Evolutionary conservation across 2,888 invertebrate genomes (phyloP).

Genomic region (Achlya flavicornis): DNA sequence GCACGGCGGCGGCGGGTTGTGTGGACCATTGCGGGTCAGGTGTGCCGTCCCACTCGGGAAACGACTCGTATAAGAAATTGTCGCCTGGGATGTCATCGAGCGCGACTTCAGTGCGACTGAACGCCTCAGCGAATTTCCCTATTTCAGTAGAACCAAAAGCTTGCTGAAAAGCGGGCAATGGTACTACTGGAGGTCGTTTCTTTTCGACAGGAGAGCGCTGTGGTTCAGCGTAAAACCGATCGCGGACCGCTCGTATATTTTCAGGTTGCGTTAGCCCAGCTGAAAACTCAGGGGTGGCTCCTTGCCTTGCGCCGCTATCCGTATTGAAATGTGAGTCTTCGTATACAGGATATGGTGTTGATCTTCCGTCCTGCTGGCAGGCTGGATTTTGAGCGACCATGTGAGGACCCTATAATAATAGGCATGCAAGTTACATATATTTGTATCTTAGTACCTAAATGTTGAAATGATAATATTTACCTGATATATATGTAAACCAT

Average conservation of each 20-base stretch:
- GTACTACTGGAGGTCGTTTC: slow-evolving; percentile 78
- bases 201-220: slow-evolving; percentile 62
- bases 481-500: not conserved
- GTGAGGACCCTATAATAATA: slow-evolving; percentile 61
- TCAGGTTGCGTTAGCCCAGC: slow-evolving; percentile 42
- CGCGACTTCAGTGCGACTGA: slow-evolving; percentile 84
- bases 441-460: not conserved
- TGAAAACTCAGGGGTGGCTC: slow-evolving; percentile 52
- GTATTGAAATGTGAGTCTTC: slow-evolving; percentile 62
- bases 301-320: slow-evolving; percentile 49
- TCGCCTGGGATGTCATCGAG: slow-evolving; percentile 66
- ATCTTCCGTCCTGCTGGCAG: slow-evolving; percentile 66
- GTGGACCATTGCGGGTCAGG: slow-evolving; percentile 71
- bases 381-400: slow-evolving; percentile 58
- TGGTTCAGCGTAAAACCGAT: slow-evolving; percentile 50
- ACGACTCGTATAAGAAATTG: slow-evolving; percentile 70
- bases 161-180: slow-evolving; percentile 92
- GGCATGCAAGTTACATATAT: not conserved
- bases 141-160: slow-evolving; percentile 94
- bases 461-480: too few relatives aligned
- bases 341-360: slow-evolving; percentile 67
- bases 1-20: slow-evolving; percentile 60
- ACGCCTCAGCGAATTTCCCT: slow-evolving; percentile 91
- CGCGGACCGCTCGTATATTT: slow-evolving; percentile 41
- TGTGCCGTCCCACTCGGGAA: slow-evolving; percentile 72